Conservation (phyloP, 2,797 vertebrate genomes). For the Silurus lanzhouensis region DNA sequence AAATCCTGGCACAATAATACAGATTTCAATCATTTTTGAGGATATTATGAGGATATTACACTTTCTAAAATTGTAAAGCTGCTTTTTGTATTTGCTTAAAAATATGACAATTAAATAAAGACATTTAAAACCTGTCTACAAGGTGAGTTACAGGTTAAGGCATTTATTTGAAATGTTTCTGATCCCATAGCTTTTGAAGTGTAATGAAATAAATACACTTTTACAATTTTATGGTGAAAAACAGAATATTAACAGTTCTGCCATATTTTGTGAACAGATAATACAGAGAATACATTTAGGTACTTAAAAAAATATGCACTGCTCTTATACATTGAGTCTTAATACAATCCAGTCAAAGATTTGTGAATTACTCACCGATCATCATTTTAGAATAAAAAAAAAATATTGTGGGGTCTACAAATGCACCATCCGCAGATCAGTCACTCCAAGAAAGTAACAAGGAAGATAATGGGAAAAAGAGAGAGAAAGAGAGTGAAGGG, state of each 20-base stretch:
- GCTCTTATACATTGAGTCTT: not conserved
- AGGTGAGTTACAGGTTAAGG: not conserved
- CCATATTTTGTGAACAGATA: not conserved
- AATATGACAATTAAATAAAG: not conserved
- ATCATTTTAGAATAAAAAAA: not conserved
- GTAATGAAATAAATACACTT: not conserved
- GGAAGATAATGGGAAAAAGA: not conserved
- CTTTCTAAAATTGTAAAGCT: not conserved
- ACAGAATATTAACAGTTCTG: not conserved
- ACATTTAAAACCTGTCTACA: not conserved
- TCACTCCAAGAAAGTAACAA: not conserved
- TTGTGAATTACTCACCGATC: not conserved
- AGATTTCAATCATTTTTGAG: not conserved
- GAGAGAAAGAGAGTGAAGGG: not conserved
- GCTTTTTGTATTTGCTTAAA: not conserved
- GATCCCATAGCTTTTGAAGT: not conserved
- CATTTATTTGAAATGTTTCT: no score
- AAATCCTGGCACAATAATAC: not conserved
- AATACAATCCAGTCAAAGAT: not conserved
- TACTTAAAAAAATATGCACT: not conserved
- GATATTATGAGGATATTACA: no score
- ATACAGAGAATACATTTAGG: not conserved
- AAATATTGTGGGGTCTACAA: not conserved
- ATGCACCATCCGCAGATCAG: not conserved
- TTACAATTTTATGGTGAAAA: not conserved